Evolutionary conservation across 2,113 vertebrate species (phyloP), one percentile per base, ranked within the genome.

Genomic region (Phainopepla nitens): DNA sequence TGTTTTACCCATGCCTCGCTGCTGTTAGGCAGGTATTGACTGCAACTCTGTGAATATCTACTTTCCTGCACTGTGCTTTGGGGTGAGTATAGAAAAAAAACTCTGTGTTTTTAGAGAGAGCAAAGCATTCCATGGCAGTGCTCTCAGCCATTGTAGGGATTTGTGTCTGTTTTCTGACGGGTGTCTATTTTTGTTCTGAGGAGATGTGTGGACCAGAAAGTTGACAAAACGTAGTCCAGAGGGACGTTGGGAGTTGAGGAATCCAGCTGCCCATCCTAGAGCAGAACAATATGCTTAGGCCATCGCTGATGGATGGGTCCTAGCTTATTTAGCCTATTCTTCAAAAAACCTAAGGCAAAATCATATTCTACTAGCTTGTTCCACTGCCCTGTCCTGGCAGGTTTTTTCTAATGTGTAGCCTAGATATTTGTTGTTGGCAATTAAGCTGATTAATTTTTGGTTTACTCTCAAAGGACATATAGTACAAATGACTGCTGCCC

Each of bases 361-460:
- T 44, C 10, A 28, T 60, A 49, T 92, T 79, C 66, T 58, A 28
- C 29, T 50, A 27, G 10, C 8, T 75, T 94, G 39, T 75, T 94
- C 61, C 20, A 56, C 4, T 5, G 4, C 41, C 11, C 21, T 58
- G 15, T 69, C 82, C 82, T 96, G 92, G 54, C 66, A 72, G n/a
- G 45, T 27, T 82, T 87, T 75, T 66, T n/a, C 24, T 81, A 13
- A 56, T 36, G 8, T 4, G 1, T 49, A 68, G 57, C 29, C 65
- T 84, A 41, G 56, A 41, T 45, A 42, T 49, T 92, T n/a, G 28
- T 88, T 71, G 6, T 51, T 82, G 65, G 68, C 29, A 94, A 79
- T 87, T 93, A 92, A 75, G 41, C 35, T 64, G 93, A 76, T 87
- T 91, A 83, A 92, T 75, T 91, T 94, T 91, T 89, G 61, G 42